Conservation (phyloP, 2,888 invertebrate genomes). For the Cyclophora punctaria region DNA sequence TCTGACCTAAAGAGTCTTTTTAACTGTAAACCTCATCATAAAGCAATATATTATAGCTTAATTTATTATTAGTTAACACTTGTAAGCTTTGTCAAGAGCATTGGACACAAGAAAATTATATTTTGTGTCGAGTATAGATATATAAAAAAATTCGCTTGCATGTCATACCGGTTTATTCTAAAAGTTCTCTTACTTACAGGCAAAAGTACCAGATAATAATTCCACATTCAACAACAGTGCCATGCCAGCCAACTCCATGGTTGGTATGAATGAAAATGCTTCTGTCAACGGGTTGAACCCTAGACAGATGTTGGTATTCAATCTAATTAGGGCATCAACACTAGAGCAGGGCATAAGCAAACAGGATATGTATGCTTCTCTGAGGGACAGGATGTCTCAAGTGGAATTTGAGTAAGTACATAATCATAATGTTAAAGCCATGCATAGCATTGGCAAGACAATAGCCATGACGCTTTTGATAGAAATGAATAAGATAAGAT, state of each 20-base stretch:
- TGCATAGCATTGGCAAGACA: neutral
- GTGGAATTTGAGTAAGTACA: constrained; percentile 65
- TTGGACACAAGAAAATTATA: too few relatives aligned
- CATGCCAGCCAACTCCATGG: constrained; percentile 62
- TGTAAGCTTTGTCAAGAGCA: too few relatives aligned
- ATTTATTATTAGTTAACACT: too few relatives aligned
- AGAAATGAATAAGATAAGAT: neutral
- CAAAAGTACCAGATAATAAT: constrained; percentile 41
- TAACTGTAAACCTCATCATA: too few relatives aligned
- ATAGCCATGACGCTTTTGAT: neutral
- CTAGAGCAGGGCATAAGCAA: constrained; percentile 67
- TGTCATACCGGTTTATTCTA: neutral
- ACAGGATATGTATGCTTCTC: constrained; percentile 58
- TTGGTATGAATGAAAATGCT: constrained; percentile 46
- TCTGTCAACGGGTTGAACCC: constrained; percentile 63
- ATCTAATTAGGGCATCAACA: constrained; percentile 58
- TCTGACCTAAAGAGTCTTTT: too few relatives aligned
- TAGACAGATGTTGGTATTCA: constrained; percentile 68
- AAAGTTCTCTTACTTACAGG: constrained; percentile 30
- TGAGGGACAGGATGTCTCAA: constrained; percentile 62
- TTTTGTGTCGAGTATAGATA: too few relatives aligned
- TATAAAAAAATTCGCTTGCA: too few relatives aligned
- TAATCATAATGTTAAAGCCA: too few relatives aligned
- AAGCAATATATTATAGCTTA: too few relatives aligned
- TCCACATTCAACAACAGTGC: constrained; percentile 34